These are phyloP conservation scores for Drosophila neocordata DNA, from an alignment of 1,140 invertebrate genomes.

Conservation along the genomic window DNA sequence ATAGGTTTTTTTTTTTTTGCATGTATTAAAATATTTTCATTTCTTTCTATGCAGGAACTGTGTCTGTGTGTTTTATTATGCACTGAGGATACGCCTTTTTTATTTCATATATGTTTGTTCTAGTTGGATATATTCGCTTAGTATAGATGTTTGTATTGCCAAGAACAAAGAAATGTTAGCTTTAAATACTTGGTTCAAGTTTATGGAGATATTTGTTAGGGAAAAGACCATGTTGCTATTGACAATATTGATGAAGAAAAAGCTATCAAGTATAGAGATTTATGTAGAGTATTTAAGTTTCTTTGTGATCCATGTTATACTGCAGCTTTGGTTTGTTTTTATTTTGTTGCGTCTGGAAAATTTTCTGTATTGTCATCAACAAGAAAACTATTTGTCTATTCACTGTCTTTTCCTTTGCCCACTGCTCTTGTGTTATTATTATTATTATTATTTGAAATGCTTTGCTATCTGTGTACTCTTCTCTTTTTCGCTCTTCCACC, in stretches of 20 bases:
- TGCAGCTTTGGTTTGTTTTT: slow-evolving; percentile 29
- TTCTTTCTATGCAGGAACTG: slow-evolving; percentile 22
- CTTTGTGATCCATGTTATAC: slow-evolving; percentile 38
- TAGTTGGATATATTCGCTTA: no score
- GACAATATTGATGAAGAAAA: no score
- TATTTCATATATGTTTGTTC: neutral
- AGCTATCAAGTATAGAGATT: no score
- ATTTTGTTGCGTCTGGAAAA: slow-evolving; percentile 59
- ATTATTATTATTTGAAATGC: slow-evolving; percentile 67
- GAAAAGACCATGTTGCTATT: no score
- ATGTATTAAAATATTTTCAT: slow-evolving; percentile 50
- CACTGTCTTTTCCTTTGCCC: slow-evolving; percentile 53
- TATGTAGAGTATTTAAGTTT: slow-evolving; percentile 14
- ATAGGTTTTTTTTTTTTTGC: slow-evolving; percentile 24
- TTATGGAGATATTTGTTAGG: no score
- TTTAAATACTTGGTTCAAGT: neutral
- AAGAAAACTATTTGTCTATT: slow-evolving; percentile 76
- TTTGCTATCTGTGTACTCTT: slow-evolving; percentile 36
- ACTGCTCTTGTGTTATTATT: slow-evolving; percentile 40
- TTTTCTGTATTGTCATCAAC: slow-evolving; percentile 78
- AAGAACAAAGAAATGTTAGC: neutral
- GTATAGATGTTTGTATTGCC: neutral
- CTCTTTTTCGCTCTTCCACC: neutral
- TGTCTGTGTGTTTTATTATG: slow-evolving; percentile 13
- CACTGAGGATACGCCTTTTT: slow-evolving; percentile 12